Percentiles rank a stretch among this genome's conserved stretches.
Evolutionary conservation across 2,797 vertebrate species (phyloP).

Genomic region (Otus scops): DNA sequence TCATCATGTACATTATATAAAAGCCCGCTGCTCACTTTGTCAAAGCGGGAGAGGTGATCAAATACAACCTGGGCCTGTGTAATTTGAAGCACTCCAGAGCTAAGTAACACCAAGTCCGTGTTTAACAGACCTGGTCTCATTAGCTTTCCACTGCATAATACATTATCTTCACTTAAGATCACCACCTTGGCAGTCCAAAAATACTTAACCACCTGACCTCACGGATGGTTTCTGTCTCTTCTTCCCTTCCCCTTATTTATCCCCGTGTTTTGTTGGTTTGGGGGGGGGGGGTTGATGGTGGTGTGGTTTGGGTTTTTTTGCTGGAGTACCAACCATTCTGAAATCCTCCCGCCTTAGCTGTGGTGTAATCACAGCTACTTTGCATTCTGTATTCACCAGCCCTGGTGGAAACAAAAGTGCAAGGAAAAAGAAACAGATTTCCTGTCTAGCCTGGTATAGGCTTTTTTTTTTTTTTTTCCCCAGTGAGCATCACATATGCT

Average conservation of each 20-base stretch:
- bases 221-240: fast-evolving
- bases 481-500: background rate
- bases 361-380: background rate
- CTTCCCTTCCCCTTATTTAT: background rate
- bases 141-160: slow-evolving; percentile 46
- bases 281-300: background rate
- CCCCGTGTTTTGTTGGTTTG: background rate
- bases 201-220: slow-evolving; percentile 13
- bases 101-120: background rate
- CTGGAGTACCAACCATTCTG: background rate
- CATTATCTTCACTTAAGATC: slow-evolving; percentile 36
- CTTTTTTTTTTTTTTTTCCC: background rate
- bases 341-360: background rate
- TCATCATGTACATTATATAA: background rate
- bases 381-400: background rate
- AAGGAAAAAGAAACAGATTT: background rate
- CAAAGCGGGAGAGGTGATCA: background rate
- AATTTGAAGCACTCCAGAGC: slow-evolving; percentile 25
- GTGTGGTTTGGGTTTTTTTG: background rate
- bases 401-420: background rate
- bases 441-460: background rate
- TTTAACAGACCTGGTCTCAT: slow-evolving; percentile 42
- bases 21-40: slow-evolving; percentile 18
- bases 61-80: slow-evolving; percentile 9
- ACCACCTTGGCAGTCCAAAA: background rate